A percentile compares a stretch with the other conserved stretches of the same genome.
These are phyloP conservation scores for Solenopsis fugax DNA, from an alignment of 1,140 invertebrate species.

Conservation along the genomic window DNA sequence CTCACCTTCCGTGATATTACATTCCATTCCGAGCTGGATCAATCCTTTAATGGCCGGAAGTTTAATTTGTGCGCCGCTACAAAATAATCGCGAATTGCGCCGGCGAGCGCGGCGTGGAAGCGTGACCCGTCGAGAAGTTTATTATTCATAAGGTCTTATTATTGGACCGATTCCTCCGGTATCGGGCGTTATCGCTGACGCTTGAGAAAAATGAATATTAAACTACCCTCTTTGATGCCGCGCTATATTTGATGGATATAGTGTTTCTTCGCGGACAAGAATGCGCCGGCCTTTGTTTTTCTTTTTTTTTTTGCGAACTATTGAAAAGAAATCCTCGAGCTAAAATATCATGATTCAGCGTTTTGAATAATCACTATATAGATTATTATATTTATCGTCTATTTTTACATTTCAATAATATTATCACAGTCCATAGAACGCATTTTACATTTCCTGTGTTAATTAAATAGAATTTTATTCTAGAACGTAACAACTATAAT, in stretches of 20 bases:
- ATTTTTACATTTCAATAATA: conserved; percentile 30
- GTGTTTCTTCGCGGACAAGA: conserved; percentile 42
- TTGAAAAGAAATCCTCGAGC: neutral
- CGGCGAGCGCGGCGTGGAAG: conserved; percentile 58
- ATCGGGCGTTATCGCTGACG: conserved; percentile 55
- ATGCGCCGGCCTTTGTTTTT: neutral
- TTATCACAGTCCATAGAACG: neutral
- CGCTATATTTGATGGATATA: conserved; percentile 42
- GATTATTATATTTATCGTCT: neutral
- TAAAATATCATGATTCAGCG: neutral
- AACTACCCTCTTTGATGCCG: conserved; percentile 49
- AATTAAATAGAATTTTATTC: conserved; percentile 20
- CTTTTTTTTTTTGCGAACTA: neutral
- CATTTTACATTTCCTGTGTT: neutral
- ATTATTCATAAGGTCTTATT: conserved; percentile 74
- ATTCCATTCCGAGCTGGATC: conserved; percentile 83
- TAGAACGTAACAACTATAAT: neutral
- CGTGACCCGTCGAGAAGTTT: conserved; percentile 72
- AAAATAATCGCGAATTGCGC: conserved; percentile 77
- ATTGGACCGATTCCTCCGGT: conserved; percentile 62
- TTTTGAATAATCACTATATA: neutral
- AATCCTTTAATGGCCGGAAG: conserved; percentile 84
- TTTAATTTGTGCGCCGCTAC: conserved; percentile 82
- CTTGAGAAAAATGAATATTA: conserved; percentile 64
- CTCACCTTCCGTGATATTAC: conserved; percentile 82